A percentile compares a stretch with the other conserved stretches of the same genome.
Evolutionary conservation across 1,140 invertebrate genomes (phyloP).

Genomic region (Drosophila ficusphila): DNA sequence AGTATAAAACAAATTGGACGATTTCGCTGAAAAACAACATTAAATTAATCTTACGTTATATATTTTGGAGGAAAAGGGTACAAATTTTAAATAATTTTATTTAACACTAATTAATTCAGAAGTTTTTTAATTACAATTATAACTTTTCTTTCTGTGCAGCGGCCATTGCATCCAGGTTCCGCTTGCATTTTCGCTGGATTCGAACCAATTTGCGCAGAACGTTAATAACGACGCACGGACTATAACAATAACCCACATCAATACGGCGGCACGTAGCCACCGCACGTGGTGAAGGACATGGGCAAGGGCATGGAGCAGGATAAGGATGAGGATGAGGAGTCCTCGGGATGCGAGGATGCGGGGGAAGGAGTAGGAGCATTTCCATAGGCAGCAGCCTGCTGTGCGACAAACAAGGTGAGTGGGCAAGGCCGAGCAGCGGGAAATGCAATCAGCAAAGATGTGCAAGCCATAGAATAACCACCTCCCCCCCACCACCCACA

Average conservation of each 20-base stretch:
- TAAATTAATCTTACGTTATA: no score
- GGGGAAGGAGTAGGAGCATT: neutral
- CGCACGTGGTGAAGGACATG: constrained; percentile 68
- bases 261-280: constrained; percentile 73
- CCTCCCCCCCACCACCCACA: constrained; percentile 25
- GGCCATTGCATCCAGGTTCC: constrained; percentile 52
- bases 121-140: neutral
- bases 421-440: constrained; percentile 52
- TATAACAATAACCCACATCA: constrained; percentile 82
- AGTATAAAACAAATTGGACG: no score
- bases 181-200: constrained; percentile 72
- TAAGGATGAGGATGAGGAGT: constrained; percentile 3
- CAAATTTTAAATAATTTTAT: no score
- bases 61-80: no score
- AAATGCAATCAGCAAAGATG: constrained; percentile 77
- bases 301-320: constrained; percentile 6
- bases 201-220: constrained; percentile 75
- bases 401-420: constrained; percentile 77
- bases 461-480: constrained; percentile 41
- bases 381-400: constrained; percentile 36
- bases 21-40: no score
- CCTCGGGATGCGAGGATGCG: constrained; percentile 1
- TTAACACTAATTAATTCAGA: no score
- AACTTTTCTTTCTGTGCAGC: constrained; percentile 23
- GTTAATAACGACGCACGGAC: constrained; percentile 74